These are phyloP conservation scores for Enteromius afrohamiltoni DNA, from an alignment of 2,797 vertebrate genomes.

Conservation along the genomic window DNA sequence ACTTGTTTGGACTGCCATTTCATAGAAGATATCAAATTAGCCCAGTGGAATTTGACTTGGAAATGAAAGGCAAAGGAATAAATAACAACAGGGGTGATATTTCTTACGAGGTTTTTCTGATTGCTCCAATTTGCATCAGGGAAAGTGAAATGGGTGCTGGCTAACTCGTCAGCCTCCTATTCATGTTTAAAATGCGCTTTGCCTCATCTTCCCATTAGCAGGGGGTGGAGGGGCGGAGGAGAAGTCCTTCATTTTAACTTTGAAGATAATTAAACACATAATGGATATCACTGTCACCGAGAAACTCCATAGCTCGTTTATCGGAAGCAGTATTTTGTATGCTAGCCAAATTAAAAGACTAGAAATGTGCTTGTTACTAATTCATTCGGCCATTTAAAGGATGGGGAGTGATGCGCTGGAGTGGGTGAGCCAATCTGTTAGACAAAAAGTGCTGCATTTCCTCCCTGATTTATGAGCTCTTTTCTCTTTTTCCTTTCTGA, in stretches of 20 bases:
- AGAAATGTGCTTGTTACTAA: slow-evolving; percentile 81
- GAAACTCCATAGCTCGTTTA: slow-evolving; percentile 81
- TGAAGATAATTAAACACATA: slow-evolving; percentile 86
- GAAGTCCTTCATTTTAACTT: slow-evolving; percentile 83
- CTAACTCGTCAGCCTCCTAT: slow-evolving; percentile 66
- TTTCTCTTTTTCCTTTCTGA: slow-evolving; percentile 71
- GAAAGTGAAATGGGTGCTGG: slow-evolving; percentile 26
- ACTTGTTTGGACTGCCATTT: slow-evolving; percentile 69
- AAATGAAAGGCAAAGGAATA: slow-evolving; percentile 72
- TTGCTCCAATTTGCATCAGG: slow-evolving; percentile 71
- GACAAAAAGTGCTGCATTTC: slow-evolving; percentile 49
- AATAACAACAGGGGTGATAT: slow-evolving; percentile 74
- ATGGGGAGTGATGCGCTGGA: slow-evolving; percentile 56
- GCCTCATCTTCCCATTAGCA: slow-evolving; percentile 78
- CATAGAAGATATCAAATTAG: slow-evolving; percentile 75
- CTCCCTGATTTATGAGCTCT: slow-evolving; percentile 76
- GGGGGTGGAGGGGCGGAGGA: slow-evolving; percentile 61
- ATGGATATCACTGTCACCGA: slow-evolving; percentile 85
- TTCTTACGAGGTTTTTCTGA: slow-evolving; percentile 73
- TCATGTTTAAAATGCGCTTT: slow-evolving; percentile 73
- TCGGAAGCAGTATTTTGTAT: slow-evolving; percentile 76
- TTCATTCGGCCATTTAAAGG: slow-evolving; percentile 79
- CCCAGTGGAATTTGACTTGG: slow-evolving; percentile 71
- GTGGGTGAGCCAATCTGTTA: slow-evolving; percentile 69
- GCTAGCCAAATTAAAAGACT: slow-evolving; percentile 80